Evolutionary conservation across 2,113 vertebrate species (phyloP).

Genomic region (human): GRCh38 chr3:53716501-53717000

Average conservation of each 20-base stretch:
- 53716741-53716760: not conserved
- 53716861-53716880: not conserved
- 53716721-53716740: not conserved
- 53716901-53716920: not conserved
- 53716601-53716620: not conserved
- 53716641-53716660: conserved; percentile 1
- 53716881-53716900: too few relatives aligned
- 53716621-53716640: not conserved
- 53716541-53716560: not conserved
- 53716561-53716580: not conserved
- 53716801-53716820: not conserved
- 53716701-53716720: not conserved
- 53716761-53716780: not conserved
- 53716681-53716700: not conserved
- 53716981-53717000: rapidly evolving
- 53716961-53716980: rapidly evolving
- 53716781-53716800: not conserved
- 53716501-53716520: not conserved
- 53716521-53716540: not conserved
- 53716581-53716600: not conserved
- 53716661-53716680: not conserved
- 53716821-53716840: not conserved
- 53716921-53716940: not conserved
- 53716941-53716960: rapidly evolving
- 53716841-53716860: not conserved